Conservation (phyloP, 2,797 vertebrate species). For the Pseudochromis fuscus region DNA sequence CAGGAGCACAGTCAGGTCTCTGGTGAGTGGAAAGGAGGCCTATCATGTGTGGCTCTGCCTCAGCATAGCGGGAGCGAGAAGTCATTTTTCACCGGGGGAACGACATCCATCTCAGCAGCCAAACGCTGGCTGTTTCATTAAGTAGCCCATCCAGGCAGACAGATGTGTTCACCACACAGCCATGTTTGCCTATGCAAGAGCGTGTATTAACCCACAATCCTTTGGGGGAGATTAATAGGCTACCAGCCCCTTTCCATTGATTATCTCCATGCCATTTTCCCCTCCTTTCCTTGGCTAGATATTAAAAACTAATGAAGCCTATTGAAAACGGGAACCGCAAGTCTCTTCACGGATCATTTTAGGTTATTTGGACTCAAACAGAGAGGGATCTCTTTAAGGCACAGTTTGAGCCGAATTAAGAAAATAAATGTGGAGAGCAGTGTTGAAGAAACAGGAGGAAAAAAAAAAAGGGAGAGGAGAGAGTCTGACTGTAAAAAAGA, state of each 20-base stretch:
- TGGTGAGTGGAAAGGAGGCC: slow-evolving; percentile 76
- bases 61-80: slow-evolving; percentile 71
- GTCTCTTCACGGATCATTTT: slow-evolving; percentile 88
- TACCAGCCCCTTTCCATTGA: slow-evolving; percentile 86
- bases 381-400: slow-evolving; percentile 86
- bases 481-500: slow-evolving; percentile 77
- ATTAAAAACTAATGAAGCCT: slow-evolving; percentile 91
- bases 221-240: slow-evolving; percentile 88
- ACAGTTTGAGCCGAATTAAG: slow-evolving; percentile 87
- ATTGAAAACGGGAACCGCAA: slow-evolving; percentile 79
- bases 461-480: slow-evolving; percentile 29
- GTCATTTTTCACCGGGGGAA: slow-evolving; percentile 83
- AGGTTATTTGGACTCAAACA: slow-evolving; percentile 86
- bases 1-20: slow-evolving; percentile 75
- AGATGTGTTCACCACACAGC: slow-evolving; percentile 82
- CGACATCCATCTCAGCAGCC: slow-evolving; percentile 82
- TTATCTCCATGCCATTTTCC: slow-evolving; percentile 86
- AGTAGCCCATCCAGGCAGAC: slow-evolving; percentile 88
- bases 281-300: slow-evolving; percentile 80
- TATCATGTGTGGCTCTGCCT: slow-evolving; percentile 75
- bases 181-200: slow-evolving; percentile 86
- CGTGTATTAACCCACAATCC: slow-evolving; percentile 86
- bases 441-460: slow-evolving; percentile 56
- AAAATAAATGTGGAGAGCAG: slow-evolving; percentile 85
- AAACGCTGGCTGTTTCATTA: slow-evolving; percentile 86